Evolutionary conservation across 2,797 vertebrate genomes (phyloP), one percentile per base, ranked within the genome.

Genomic region (Notamacropus eugenii): DNA sequence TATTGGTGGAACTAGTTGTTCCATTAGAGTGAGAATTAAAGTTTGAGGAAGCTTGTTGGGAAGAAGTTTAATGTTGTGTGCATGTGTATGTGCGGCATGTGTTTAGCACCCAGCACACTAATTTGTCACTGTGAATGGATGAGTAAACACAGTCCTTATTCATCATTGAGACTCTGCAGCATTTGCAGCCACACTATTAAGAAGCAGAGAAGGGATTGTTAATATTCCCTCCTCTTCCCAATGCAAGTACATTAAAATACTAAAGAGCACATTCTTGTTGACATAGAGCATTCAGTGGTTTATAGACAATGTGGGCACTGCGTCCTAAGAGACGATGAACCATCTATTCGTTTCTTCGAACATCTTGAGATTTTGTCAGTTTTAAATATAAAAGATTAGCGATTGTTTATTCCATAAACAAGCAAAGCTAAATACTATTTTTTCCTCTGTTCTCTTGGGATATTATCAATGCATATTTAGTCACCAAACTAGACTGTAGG

Each of bases 71-170:
- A 91, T 97, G 62, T 52, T 92, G 10, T 95, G 34, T 97, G 40
- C 22, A 87, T 50, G 74, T 87, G 74, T 46, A 46, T 87, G 9
- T 82, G 19, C 46, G 90, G 5, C 46, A 82, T 92, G 95, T 59
- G 57, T 97, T 94, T 93, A 96, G 57, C 27, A 96, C 5, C 91
- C 13, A 96, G 28, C 67, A 3, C 93, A 54, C 12, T 97, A 93
- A 98, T 98, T 97, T 97, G 54, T 67, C 40, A 55, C 74, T 97
- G 57, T 74, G 95, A 97, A 98, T 96, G 90, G 29, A 94, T 90
- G 82, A 0, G 92, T 96, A 96, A 95, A 9, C 95, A 67, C 13
- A 92, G 58, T 31, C 67, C 90, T 97, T 96, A 94, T 95, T 97
- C 92, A 95, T 74, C 95, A 95, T 94, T 95, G 58, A 92, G 16